Percentiles rank a stretch among this genome's conserved stretches.
Evolutionary conservation across 1,140 invertebrate species (phyloP).

Genomic region (Berghia stephanieae): DNA sequence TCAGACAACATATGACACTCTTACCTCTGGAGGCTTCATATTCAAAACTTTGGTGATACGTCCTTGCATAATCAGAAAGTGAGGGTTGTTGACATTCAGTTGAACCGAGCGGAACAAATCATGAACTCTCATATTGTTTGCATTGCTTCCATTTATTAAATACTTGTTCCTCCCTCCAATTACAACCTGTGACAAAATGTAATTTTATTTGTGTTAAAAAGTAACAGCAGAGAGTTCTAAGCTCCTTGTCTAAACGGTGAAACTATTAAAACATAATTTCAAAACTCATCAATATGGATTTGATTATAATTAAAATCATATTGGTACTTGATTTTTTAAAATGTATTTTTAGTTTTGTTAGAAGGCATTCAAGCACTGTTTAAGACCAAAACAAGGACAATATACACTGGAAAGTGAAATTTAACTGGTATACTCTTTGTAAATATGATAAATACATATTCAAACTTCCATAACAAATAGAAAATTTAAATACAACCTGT

Average conservation of each 20-base stretch:
- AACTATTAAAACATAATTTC: too few relatives aligned
- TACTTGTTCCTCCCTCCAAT: conserved; percentile 85
- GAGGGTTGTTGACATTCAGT: conserved; percentile 98
- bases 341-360: conserved; percentile 10
- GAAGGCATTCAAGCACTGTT: too few relatives aligned
- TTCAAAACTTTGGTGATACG: conserved; percentile 98
- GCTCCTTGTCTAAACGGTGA: too few relatives aligned
- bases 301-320: too few relatives aligned
- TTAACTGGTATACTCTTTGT: too few relatives aligned
- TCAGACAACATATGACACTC: conserved; percentile 5
- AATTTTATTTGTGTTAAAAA: too few relatives aligned
- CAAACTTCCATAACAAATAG: neutral
- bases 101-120: conserved; percentile 97
- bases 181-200: conserved; percentile 69
- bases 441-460: too few relatives aligned
- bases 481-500: conserved; percentile 72
- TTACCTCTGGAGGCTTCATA: conserved; percentile 96
- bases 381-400: neutral
- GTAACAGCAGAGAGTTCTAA: too few relatives aligned
- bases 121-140: conserved; percentile 87
- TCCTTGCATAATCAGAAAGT: conserved; percentile 99
- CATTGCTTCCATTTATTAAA: conserved; percentile 91
- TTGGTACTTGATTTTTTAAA: too few relatives aligned
- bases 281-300: too few relatives aligned
- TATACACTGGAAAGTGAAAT: too few relatives aligned